Base-by-base conservation (phyloP, 2,888 invertebrate species). In the Yponomeuta evonymella region DNA sequence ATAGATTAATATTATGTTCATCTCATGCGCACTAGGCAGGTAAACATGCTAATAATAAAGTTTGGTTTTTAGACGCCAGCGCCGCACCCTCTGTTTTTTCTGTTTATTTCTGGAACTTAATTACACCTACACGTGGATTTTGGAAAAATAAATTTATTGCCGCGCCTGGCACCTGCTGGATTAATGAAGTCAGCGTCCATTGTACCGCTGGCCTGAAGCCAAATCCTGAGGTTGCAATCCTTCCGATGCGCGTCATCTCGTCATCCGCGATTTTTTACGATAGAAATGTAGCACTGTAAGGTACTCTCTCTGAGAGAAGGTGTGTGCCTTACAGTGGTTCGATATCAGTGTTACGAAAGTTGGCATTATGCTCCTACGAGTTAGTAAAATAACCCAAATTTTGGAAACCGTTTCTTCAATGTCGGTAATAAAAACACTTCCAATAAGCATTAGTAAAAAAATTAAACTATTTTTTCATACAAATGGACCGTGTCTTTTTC, bases 101-200 rank as follows among this genome's bases (percentile, higher is more conserved):
- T 73, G 72, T 77, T 74, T 83, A 84, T 84, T 84, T 81, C 76
- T 74, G 78, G 77, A 76, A 72, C 73, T 76, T 86, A 85, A 87
- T 88, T 85, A 86, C 80, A 77, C 78, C 78, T 81, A 80, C 83
- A 78, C 82, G 78, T 74, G 75, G 81, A 79, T 80, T 81, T 83
- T 77, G 75, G 74, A 78, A 79, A 79, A 81, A 30, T 78, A 78
- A 81, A 84, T 84, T 82, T 83, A 79, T 84, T 76, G 75, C 76
- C 76, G 74, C 15, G 76, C 75, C 74, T 73, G 76, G 78, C 79
- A 78, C 78, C 77, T 78, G 77, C 80, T 79, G 75, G 77, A 80
- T 87, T 84, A 85, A 85, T 87, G 80, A 83, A 85, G 81, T 80
- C 79, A 80, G 79, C 79, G 77, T 81, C 79, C 78, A 82, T 84